Evolutionary conservation across 2,113 vertebrate genomes (phyloP), one percentile per base, ranked within the genome.

Genomic region (Cololabis saira): DNA sequence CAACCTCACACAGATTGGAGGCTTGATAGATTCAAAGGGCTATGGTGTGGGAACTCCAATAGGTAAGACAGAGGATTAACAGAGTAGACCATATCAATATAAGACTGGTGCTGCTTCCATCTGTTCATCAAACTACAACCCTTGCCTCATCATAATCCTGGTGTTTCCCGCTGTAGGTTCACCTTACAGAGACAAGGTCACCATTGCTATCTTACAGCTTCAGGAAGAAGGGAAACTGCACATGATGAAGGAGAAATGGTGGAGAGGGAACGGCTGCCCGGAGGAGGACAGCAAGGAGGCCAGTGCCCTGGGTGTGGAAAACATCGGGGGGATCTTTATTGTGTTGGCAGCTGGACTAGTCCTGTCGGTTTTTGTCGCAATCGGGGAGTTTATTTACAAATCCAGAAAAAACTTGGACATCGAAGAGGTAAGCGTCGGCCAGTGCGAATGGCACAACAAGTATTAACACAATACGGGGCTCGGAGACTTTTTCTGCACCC

Each of bases 201-300:
- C 98, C 16, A 98, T 99, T 1, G 98, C 98, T 64, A 98, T 99
- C 89, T 90, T 99, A 58, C 97, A 99, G 85, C 93, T 99, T 24
- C 97, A 99, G 91, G 98, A 99, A 70, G 97, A 97, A 70, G 98
- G 97, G 4, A 99, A 97, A 76, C 90, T 99, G 47, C 98, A 98
- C 84, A 96, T 98, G 96, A 97, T 99, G 96, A 99, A 98, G 88
- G 98, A 98, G 85, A 98, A 97, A 74, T 99, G 98, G 98, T 99
- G 98, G 98, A 67, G 96, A 40, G 97, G 98, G 1, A 97, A 97
- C 0, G 97, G 97, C 50, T 99, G 98, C 71, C 97, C 98, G 0
- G 96, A 98, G 85, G 98, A 98, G 82, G 98, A 98, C 81, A 96
- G 93, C 90, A 98, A 96, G 70, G 98, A 98, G 78, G 97, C 98